These are phyloP conservation scores for Rafetus swinhoei DNA, from an alignment of 2,113 vertebrate genomes.

Conservation along the genomic window DNA sequence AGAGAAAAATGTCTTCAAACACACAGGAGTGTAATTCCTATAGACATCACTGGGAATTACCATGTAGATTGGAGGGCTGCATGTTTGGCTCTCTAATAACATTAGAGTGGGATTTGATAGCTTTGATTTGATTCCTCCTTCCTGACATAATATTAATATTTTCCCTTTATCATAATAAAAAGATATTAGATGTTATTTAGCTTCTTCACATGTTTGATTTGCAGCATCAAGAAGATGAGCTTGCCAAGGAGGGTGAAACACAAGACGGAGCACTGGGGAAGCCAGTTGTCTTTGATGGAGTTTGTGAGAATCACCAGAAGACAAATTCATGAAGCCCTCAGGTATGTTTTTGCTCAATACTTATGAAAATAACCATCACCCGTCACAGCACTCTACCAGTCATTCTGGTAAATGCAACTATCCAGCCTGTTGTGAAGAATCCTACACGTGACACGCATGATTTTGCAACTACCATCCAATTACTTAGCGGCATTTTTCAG, in stretches of 20 bases:
- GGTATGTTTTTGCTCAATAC: neutral
- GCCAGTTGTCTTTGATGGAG: neutral
- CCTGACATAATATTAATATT: neutral
- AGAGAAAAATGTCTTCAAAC: rapidly evolving
- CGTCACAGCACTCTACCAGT: neutral
- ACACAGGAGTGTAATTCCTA: rapidly evolving
- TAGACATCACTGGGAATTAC: neutral
- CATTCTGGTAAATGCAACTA: neutral
- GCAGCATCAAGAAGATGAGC: neutral
- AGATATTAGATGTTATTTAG: neutral
- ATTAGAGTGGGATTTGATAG: neutral
- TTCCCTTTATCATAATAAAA: neutral
- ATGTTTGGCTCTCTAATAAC: neutral
- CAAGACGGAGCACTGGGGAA: neutral
- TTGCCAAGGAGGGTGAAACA: neutral
- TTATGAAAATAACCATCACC: neutral
- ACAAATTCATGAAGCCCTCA: neutral
- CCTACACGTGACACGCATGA: neutral
- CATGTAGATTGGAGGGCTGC: neutral
- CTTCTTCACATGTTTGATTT: neutral
- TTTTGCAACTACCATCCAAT: neutral
- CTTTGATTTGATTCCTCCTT: neutral
- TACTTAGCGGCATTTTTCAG: neutral
- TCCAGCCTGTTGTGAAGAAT: neutral
- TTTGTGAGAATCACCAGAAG: neutral